Evolutionary conservation across 2,888 invertebrate genomes (phyloP).

Genomic region (Callyntrura guangdongensis): DNA sequence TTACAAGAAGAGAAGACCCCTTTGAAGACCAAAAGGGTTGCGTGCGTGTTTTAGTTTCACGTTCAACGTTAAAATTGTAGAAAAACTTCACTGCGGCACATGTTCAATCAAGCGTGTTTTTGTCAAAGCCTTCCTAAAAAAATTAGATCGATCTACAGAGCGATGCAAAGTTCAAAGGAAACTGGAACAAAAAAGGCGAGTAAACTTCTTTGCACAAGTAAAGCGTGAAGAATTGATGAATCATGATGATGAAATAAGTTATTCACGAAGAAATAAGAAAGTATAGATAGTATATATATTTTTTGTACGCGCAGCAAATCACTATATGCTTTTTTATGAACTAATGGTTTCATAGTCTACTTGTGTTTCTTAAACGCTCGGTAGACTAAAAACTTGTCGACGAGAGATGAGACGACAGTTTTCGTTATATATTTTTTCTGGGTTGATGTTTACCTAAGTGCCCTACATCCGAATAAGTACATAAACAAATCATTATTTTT

Average conservation of each 20-base stretch:
- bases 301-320: not conserved
- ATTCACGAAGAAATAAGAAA: not conserved
- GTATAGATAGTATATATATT: not conserved
- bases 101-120: slow-evolving; percentile 26
- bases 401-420: slow-evolving; percentile 23
- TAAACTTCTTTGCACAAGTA: not conserved
- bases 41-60: too few species aligned
- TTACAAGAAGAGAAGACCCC: too few species aligned
- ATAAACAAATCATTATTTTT: slow-evolving; percentile 43
- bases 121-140: not conserved
- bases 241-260: slow-evolving; percentile 4
- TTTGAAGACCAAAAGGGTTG: too few species aligned
- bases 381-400: not conserved
- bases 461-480: slow-evolving; percentile 17
- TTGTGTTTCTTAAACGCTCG: not conserved
- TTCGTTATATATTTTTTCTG: slow-evolving; percentile 13
- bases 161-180: not conserved
- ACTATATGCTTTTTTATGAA: not conserved
- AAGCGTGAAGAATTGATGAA: slow-evolving; percentile 43
- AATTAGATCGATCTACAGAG: slow-evolving; percentile 3
- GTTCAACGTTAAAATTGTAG: too few species aligned
- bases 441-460: slow-evolving; percentile 41
- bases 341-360: slow-evolving; percentile 4
- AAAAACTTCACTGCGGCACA: not conserved
- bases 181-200: slow-evolving; percentile 32